Evolutionary conservation across 2,113 vertebrate genomes (phyloP).

Genomic region (Lichenostomus cassidix): DNA sequence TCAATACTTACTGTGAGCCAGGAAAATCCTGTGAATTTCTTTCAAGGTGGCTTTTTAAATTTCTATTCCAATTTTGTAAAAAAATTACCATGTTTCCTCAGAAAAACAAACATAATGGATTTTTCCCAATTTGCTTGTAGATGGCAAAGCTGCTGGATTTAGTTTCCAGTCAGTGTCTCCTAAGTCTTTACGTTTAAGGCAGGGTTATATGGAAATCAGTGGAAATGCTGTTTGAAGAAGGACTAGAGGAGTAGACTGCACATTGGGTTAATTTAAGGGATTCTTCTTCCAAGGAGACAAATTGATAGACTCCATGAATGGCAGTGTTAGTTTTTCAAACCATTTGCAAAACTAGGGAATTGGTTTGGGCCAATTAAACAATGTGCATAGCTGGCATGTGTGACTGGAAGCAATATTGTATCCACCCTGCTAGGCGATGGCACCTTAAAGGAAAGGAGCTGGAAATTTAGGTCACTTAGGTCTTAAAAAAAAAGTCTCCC

Average conservation of each 20-base stretch:
- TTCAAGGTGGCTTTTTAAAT: not conserved
- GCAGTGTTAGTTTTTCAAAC: not conserved
- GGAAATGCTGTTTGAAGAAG: not conserved
- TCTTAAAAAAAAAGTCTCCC: not conserved
- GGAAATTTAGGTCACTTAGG: not conserved
- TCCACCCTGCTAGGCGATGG: not conserved
- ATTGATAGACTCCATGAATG: not conserved
- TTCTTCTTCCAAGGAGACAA: not conserved
- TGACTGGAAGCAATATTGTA: not conserved
- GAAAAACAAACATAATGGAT: not conserved
- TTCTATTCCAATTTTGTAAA: not conserved
- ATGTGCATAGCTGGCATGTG: not conserved
- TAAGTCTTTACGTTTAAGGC: not conserved
- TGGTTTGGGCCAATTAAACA: not conserved
- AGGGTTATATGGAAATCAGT: not conserved
- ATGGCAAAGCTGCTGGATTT: not conserved
- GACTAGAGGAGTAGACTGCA: not conserved
- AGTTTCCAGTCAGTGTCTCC: not conserved
- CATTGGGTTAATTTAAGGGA: not conserved
- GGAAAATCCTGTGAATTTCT: not conserved
- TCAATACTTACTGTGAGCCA: not conserved
- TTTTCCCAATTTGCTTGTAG: not conserved
- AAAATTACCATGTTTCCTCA: not conserved
- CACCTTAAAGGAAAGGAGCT: not conserved
- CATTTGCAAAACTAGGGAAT: not conserved